Base-by-base conservation (phyloP, 2,797 vertebrate species). In the Chaetophractus vellerosus region DNA sequence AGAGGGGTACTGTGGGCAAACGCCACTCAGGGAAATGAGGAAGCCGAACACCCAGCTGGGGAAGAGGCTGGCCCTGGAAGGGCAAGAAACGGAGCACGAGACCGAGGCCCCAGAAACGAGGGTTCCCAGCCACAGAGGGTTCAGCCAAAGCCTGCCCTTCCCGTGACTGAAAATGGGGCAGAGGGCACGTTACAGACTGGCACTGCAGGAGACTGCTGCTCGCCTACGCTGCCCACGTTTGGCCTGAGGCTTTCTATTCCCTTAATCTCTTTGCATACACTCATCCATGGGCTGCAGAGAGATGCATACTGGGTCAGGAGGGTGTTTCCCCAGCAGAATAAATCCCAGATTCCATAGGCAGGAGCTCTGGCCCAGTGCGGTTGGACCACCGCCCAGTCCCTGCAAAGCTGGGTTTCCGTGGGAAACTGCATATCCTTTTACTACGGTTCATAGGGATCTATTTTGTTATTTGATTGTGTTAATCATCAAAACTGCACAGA, bases 161-260 rank as follows among this genome's bases (percentile, higher is more conserved):
- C 88, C 38, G 61, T 26, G 19, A 94, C 52, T 61, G 55, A 82
- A 72, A 61, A 89, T 9, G 23, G 41, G 57, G 45, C 33, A 63
- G 52, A 80, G 19, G 4, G 5, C 28, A 38, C 8, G 21, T 23
- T 76, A 76, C 80, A 71, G 38, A 41, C 3, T 24, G 19, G 28
- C 50, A 15, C 2, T 33, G 21, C n/a, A 52, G 48, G 48, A 96
- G 38, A 89, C 18, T 64, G 28, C 38, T 48, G 8, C 16, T 57
- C 48, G 12, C 7, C 10, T 15, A n/a, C 76, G 61, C 31, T 5
- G 4, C 16, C 82, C 63, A 52, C 18, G 23, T 52, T 52, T 33
- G 68, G 24, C 45, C 63, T 82, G n/a, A 69, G 72, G 81, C 61
- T 91, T 68, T 88, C 66, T 93, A 64, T 45, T 90, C 93, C 57